Base-by-base conservation (phyloP, 2,797 vertebrate species). In the Linurgus olivaceus region DNA sequence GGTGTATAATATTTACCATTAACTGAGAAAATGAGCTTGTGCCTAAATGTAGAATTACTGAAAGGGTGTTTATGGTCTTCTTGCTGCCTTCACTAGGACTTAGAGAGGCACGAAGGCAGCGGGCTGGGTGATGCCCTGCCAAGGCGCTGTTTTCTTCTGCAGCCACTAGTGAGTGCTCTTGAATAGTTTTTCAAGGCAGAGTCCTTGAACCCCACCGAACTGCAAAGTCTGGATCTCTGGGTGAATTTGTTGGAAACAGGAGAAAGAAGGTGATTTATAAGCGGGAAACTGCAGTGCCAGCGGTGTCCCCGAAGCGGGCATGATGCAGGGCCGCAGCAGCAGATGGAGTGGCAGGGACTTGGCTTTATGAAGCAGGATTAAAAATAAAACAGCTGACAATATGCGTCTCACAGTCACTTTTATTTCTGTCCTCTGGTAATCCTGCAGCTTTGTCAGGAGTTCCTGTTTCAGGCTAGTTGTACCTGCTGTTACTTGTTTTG, bases 91-190 rank as follows among this genome's bases (percentile, higher is more conserved):
- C 21, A 21, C 55, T 42, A 35, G 38, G 9, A 37, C 73, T 86
- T 48, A 50, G 44, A 76, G 86, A 93, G 52, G 57, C 86, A 9
- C 11, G 47, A 67, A 28, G 7, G 23, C 23, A 86, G 71, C 12
- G 6, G 70, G 45, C 59, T n/a, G 24, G 78, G 35, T 5, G 77
- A 84, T 70, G 83, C 85, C 70, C 81, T 44, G 57, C 35, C 37
- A 29, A 79, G 66, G 91, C 98, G 98, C 96, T 98, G 97, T 99
- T 98, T 97, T 97, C 96, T 90, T 85, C 80, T 96, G 94, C 57
- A 97, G 87, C 99, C 99, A 97, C 99, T 99, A 99, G 98, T 98
- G 98, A 98, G 98, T 98, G 99, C 98, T 99, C 98, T 98, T 99
- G 98, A 98, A 98, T 97, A 98, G 98, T 91, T 98, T 98, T 98